Base-by-base conservation (phyloP, 2,113 vertebrate species). In the Beaufortia kweichowensis region DNA sequence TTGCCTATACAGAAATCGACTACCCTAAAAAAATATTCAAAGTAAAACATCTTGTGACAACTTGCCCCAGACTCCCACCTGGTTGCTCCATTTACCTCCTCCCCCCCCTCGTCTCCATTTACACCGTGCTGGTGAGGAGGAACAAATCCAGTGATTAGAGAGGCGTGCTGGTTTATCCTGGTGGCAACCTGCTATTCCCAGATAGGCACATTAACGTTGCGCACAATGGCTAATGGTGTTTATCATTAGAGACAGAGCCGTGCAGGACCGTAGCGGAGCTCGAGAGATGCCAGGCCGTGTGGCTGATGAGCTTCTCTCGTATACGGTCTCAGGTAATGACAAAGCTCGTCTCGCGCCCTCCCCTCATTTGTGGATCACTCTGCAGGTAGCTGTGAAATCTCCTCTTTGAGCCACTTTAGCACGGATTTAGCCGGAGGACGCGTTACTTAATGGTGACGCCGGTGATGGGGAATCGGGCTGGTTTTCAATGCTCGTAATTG, bases 381-480 rank as follows among this genome's bases (percentile, higher is more conserved):
- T 83, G 79, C 87, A 88, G 90, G 89, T 84, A 87, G 79, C 82
- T 79, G 80, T 73, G 69, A 79, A 74, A 75, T 78, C 77, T 55
- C 35, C 77, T 75, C 73, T 79, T 76, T 24, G 23, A 67, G 75
- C 74, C 77, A 75, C 77, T 81, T 78, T 76, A 69, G 65, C 64
- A 70, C 39, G 64, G 79, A 69, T 81, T 74, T 71, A 76, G 81
- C 76, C 57, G 23, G 76, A 70, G 62, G 62, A 72, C 65, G 41
- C 75, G 39, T 63, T 33, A 33, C 72, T 62, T 71, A 68, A 80
- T 55, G 70, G 70, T 35, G 57, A 33, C 74, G 75, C 63, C 23
- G 33, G 53, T 71, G 69, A 59, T 31, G 12, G 69, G 12, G 69
- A 57, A 71, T 26, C 31, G 57, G 53, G 41, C 33, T 50, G 55